Evolutionary conservation across 2,113 vertebrate genomes (phyloP).

Genomic region (Leiothrix lutea): DNA sequence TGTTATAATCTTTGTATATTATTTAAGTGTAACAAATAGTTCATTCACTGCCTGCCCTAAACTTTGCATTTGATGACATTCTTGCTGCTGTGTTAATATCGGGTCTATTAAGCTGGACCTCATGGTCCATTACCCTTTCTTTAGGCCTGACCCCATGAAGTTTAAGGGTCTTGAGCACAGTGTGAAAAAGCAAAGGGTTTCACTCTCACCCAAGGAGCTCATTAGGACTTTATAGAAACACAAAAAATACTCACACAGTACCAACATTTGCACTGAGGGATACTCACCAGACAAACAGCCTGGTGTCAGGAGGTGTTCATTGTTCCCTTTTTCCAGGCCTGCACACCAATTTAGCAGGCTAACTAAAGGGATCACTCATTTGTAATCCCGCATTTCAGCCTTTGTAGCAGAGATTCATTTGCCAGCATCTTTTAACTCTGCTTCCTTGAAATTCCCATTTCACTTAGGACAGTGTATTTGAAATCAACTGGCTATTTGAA

Average conservation of each 20-base stretch:
- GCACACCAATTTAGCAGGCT: constrained; percentile 67
- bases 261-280: constrained; percentile 88
- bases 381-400: constrained; percentile 67
- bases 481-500: background rate
- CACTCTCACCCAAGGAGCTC: constrained; percentile 92
- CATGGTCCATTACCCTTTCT: constrained; percentile 89
- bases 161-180: constrained; percentile 89
- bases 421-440: constrained; percentile 49
- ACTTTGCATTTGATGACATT: constrained; percentile 83
- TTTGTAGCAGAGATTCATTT: constrained; percentile 68
- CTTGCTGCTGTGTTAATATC: constrained; percentile 86
- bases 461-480: background rate
- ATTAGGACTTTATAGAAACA: constrained; percentile 97
- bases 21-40: constrained; percentile 83
- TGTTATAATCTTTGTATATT: constrained; percentile 80
- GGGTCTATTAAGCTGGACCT: constrained; percentile 85
- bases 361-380: constrained; percentile 70
- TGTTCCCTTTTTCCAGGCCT: constrained; percentile 76
- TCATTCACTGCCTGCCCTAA: constrained; percentile 79
- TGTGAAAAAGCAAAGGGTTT: constrained; percentile 89
- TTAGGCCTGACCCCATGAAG: constrained; percentile 86
- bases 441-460: constrained; percentile 50
- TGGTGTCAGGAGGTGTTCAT: constrained; percentile 89
- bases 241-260: constrained; percentile 90
- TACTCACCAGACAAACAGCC: constrained; percentile 89